These are phyloP conservation scores for Ceryle rudis DNA, from an alignment of 2,797 vertebrate species.

Conservation along the genomic window DNA sequence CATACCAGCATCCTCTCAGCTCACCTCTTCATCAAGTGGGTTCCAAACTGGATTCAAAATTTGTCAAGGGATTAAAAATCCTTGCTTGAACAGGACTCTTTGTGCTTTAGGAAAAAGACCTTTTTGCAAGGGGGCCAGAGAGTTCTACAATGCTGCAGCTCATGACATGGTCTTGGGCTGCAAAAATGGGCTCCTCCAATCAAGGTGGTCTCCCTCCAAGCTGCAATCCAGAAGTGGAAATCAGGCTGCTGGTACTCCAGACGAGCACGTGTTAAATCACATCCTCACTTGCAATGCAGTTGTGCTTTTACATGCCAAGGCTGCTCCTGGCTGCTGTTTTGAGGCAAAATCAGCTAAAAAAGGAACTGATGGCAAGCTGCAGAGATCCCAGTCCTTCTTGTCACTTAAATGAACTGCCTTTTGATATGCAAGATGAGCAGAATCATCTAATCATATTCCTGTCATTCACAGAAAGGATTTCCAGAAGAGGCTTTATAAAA, in stretches of 20 bases:
- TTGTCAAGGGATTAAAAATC: neutral
- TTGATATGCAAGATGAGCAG: neutral
- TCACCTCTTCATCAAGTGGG: neutral
- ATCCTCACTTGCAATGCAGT: neutral
- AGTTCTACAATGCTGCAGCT: neutral
- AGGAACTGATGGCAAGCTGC: neutral
- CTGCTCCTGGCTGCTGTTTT: neutral
- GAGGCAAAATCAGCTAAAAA: neutral
- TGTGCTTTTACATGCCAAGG: neutral
- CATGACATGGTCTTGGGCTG: neutral
- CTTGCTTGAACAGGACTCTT: neutral
- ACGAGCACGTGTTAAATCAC: neutral
- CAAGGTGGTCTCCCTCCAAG: neutral
- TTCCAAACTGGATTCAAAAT: neutral
- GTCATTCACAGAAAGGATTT: neutral
- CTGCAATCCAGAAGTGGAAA: conserved; percentile 25
- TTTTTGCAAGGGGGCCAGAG: neutral
- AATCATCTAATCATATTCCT: neutral
- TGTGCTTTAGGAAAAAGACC: neutral
- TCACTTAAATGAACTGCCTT: conserved; percentile 1
- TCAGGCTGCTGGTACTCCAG: neutral
- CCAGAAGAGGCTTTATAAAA: neutral
- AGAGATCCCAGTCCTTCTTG: neutral
- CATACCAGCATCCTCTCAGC: neutral
- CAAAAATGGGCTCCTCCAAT: neutral